Evolutionary conservation across 2,888 invertebrate species (phyloP).

Genomic region (Cosmopolites sordidus): DNA sequence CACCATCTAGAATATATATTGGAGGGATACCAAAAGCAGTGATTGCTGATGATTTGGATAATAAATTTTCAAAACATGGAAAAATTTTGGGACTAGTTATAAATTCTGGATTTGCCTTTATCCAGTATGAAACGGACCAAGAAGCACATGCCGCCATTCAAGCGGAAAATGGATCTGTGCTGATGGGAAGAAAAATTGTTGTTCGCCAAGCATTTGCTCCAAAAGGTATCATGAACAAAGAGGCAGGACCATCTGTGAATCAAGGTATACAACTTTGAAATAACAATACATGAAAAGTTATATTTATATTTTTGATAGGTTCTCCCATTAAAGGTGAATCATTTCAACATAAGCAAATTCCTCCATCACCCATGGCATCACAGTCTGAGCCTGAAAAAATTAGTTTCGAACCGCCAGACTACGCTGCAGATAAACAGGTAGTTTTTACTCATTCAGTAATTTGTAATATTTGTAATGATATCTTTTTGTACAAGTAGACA

Average conservation of each 20-base stretch:
- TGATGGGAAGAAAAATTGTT: slow-evolving; percentile 68
- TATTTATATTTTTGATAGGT: no score
- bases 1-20: slow-evolving; percentile 73
- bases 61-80: slow-evolving; percentile 72
- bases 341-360: neutral
- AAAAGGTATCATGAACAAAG: slow-evolving; percentile 25
- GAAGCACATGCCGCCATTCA: slow-evolving; percentile 72
- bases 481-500: no score
- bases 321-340: neutral
- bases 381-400: neutral
- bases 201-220: slow-evolving; percentile 58
- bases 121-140: slow-evolving; percentile 74
- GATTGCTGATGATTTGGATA: slow-evolving; percentile 62
- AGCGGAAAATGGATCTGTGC: slow-evolving; percentile 63
- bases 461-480: no score
- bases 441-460: no score
- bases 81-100: slow-evolving; percentile 65
- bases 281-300: no score
- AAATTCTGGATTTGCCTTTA: slow-evolving; percentile 80
- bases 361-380: neutral
- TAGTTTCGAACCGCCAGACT: neutral
- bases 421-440: neutral
- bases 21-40: slow-evolving; percentile 66
- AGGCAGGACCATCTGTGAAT: slow-evolving; percentile 8
- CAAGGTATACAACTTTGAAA: slow-evolving; percentile 10